Conservation (phyloP, 2,797 vertebrate genomes). For the Rhinella marina region DNA sequence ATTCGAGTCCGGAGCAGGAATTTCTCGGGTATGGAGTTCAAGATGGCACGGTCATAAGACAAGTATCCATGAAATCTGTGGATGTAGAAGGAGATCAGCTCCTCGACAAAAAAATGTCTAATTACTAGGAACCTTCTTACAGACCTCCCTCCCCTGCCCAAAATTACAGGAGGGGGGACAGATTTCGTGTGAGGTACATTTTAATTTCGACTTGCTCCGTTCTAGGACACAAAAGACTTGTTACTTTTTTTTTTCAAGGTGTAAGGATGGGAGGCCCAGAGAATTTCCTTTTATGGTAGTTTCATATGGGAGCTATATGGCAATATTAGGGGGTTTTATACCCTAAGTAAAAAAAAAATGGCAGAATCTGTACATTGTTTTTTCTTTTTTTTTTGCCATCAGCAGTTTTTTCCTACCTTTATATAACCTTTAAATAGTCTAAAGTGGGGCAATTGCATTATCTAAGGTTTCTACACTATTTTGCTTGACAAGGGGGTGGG, state of each 20-base stretch:
- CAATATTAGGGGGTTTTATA: no score
- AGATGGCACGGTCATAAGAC: neutral
- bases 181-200: neutral
- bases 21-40: constrained; percentile 5
- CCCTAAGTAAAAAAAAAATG: no score
- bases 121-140: neutral
- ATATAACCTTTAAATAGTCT: no score
- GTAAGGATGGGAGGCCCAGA: no score
- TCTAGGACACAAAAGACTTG: neutral
- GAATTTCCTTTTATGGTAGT: no score
- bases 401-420: no score
- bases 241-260: neutral
- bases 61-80: neutral
- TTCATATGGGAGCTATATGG: no score
- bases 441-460: no score
- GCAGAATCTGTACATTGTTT: no score
- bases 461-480: no score
- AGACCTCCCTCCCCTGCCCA: neutral
- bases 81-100: neutral
- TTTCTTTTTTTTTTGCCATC: no score
- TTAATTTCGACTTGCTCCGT: neutral
- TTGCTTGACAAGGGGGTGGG: no score
- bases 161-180: neutral
- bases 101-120: neutral
- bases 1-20: neutral